A percentile compares a stretch with the other conserved stretches of the same genome.
Conservation (phyloP, 2,888 invertebrate genomes). For the Venustoraphidia nigricollis region DNA sequence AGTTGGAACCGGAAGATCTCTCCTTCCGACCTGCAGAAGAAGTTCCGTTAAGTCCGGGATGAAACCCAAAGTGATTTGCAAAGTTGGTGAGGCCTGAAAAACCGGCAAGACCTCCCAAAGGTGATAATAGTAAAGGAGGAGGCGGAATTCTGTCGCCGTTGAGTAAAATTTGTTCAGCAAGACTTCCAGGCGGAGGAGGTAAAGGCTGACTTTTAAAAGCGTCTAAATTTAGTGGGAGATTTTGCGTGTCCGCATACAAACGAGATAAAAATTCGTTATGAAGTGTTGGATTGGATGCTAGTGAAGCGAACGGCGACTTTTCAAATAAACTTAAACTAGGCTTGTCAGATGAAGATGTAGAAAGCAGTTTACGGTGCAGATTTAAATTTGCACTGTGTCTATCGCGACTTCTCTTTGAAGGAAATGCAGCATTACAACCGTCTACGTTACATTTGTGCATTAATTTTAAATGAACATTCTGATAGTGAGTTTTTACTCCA, state of each 20-base stretch:
- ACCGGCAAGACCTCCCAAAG: slow-evolving; percentile 35
- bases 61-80: slow-evolving; percentile 20
- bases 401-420: slow-evolving; percentile 83
- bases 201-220: slow-evolving; percentile 41
- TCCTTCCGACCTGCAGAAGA: slow-evolving; percentile 21
- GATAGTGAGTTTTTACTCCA: slow-evolving; percentile 87
- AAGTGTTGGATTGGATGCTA: slow-evolving; percentile 43
- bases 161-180: slow-evolving; percentile 31
- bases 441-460: slow-evolving; percentile 93
- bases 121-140: slow-evolving; percentile 41
- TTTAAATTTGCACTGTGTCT: slow-evolving; percentile 84
- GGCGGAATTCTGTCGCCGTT: slow-evolving; percentile 34
- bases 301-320: slow-evolving; percentile 35
- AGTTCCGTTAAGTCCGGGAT: slow-evolving; percentile 28
- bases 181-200: slow-evolving; percentile 26
- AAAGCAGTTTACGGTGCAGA: slow-evolving; percentile 77
- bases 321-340: slow-evolving; percentile 30
- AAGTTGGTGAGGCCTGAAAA: slow-evolving; percentile 36
- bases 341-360: slow-evolving; percentile 45
- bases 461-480: slow-evolving; percentile 86
- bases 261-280: slow-evolving; percentile 68
- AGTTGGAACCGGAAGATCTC: slow-evolving; percentile 35
- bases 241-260: slow-evolving; percentile 55
- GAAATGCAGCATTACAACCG: slow-evolving; percentile 89
- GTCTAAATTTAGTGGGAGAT: slow-evolving; percentile 44